Base-by-base conservation (phyloP, 1,140 invertebrate species). In the Solen grandis region DNA sequence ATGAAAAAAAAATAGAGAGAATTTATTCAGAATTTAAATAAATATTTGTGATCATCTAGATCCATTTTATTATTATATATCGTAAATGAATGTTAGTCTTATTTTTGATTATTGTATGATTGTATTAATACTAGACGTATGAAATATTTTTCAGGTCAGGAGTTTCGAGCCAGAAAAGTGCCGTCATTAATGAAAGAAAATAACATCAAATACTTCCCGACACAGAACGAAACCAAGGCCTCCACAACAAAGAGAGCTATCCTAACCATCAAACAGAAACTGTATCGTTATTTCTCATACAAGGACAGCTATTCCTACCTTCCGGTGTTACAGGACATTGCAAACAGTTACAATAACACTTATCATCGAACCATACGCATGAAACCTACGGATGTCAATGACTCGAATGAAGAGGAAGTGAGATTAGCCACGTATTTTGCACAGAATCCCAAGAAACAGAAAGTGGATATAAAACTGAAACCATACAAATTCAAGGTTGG, bases 341-440 rank as follows among this genome's bases (percentile, higher is more conserved):
- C 66, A 5, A 25, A 52, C 38, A 70, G 27, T 33, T 70, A 70
- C 22, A 70, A 70, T 25, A 13, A 70, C 1, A 70, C 68, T 10
- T 57, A 70, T 70, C 68, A 70, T 35, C 54, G 50, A 70, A 70
- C 68, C 22, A 68, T 68, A 8, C 22, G 46, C 25, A 69, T 52
- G 41, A 5, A 25, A 52, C 66, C 66, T 4, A 5, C 66, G 2
- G 22, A 69, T 50, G 66, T 69, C 10, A 50, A 14, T 52, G 22
- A 69, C 66, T 52, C 46, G 3, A 69, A 69, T 31, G 22, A 69
- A 19, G 66, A 69, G 27, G 66, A 69, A 69, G 66, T 69, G n/a
- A n/a, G n/a, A n/a, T n/a, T n/a, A n/a, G n/a, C n/a, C n/a, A n/a
- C n/a, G n/a, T n/a, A n/a, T n/a, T n/a, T n/a, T n/a, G n/a, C n/a